Evolutionary conservation across 2,113 vertebrate genomes (phyloP), one percentile per base, ranked within the genome.

Genomic region (Pycnonotus jocosus): DNA sequence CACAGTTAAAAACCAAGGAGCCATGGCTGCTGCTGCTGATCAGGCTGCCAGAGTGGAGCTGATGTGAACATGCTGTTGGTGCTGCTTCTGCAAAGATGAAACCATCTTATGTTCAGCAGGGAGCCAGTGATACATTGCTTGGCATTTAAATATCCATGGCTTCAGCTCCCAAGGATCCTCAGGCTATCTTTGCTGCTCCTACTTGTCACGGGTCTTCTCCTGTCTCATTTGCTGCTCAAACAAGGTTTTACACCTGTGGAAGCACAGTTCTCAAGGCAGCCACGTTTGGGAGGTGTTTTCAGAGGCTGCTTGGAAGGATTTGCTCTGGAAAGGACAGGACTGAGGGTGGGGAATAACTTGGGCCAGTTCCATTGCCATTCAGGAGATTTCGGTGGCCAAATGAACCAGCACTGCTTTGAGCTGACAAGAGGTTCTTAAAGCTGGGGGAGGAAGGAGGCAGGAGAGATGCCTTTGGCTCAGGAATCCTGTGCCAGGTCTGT

Each of bases 11-110:
- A 91, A 65, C 83, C 18, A 80, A 70, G 88, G 65, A 93, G 84
- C 81, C 66, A 7, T 18, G 65, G 79, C 84, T 95, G 86, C 73
- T 1, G 12, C 84, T 89, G 86, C 71, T 87, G 94, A 37, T 92
- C 87, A 79, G n/a, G 57, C 81, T 91, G 81, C 87, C 71, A 24
- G 70, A 57, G 91, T 1, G 42, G 48, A 47, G 81, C n/a, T 87
- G 93, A 58, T 78, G 78, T 50, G 78, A 95, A 70, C 61, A 9
- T 51, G 42, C 81, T 95, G 78, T 20, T 94, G 87, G 68, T 94
- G 71, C 87, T 95, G 66, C 81, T 86, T 86, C 62, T 80, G 85
- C 86, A 62, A 78, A 70, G 90, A 78, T 78, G 90, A 94, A 92
- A 86, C 85, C 76, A 30, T 83, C 80, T 86, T 11, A 3, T 5